Conservation (phyloP, 1,140 invertebrate species). For the Caenorhabditis latens region DNA sequence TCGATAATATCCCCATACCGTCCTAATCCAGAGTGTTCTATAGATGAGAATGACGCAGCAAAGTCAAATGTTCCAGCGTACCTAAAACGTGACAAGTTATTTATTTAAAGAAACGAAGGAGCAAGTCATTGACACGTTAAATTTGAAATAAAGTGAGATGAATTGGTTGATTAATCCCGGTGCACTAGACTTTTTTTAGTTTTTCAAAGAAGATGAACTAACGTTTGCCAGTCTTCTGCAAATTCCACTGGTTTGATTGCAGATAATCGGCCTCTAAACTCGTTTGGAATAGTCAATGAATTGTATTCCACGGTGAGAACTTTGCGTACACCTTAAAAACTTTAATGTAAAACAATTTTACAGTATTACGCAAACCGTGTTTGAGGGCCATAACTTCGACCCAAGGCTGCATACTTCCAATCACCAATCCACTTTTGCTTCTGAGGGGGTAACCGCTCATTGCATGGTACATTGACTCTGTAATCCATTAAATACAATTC, state of each 20-base stretch:
- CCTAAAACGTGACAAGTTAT: background rate
- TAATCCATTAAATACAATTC: background rate
- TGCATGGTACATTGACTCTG: background rate
- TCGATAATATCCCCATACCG: conserved; percentile 23
- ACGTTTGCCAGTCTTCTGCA: background rate
- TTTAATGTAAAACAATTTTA: background rate
- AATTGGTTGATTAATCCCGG: no score
- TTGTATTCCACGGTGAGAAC: conserved; percentile 10
- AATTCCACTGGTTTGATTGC: background rate
- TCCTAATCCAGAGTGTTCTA: conserved; percentile 45
- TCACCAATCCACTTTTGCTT: background rate
- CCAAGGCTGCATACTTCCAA: conserved; percentile 24
- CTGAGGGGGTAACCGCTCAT: background rate
- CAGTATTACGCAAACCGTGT: background rate
- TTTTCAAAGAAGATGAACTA: no score
- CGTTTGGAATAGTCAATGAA: background rate
- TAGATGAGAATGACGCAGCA: conserved; percentile 20
- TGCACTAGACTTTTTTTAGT: no score
- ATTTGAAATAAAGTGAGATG: no score
- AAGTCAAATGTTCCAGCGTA: conserved; percentile 38
- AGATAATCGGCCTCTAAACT: background rate
- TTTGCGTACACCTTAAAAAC: background rate
- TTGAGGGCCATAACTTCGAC: conserved; percentile 40
- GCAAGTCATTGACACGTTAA: background rate
- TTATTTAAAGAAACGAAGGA: background rate